Conservation (phyloP, 1,140 invertebrate species). For the Helicoverpa armigera region DNA sequence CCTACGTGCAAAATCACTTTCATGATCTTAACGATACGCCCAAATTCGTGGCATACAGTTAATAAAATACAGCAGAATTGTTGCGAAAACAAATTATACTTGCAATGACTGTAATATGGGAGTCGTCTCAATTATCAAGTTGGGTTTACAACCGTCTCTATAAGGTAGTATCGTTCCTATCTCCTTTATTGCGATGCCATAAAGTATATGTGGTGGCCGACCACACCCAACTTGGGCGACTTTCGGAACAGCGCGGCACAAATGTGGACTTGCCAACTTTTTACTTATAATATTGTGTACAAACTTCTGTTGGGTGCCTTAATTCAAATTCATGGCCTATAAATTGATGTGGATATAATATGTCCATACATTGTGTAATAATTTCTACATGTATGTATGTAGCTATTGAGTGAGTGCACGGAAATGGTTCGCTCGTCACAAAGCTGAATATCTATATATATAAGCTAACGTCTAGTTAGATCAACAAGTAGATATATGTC, state of each 20-base stretch:
- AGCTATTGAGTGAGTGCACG: slow-evolving; percentile 21
- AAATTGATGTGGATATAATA: not conserved
- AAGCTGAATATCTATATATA: slow-evolving; percentile 30
- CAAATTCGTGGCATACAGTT: slow-evolving; percentile 3
- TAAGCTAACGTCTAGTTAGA: slow-evolving; percentile 18
- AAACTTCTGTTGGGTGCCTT: not conserved
- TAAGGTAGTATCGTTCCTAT: slow-evolving; percentile 37
- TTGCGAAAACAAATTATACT: slow-evolving; percentile 39
- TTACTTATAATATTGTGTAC: slow-evolving; percentile 14
- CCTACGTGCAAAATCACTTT: slow-evolving; percentile 18
- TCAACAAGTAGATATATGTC: slow-evolving; percentile 38
- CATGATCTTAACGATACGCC: slow-evolving; percentile 13
- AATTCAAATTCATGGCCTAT: not conserved
- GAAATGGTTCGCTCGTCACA: slow-evolving; percentile 14
- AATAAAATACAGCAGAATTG: slow-evolving; percentile 16
- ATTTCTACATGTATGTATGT: not conserved
- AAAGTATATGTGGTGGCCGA: slow-evolving; percentile 36
- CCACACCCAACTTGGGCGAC: slow-evolving; percentile 28
- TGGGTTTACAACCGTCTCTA: slow-evolving; percentile 22
- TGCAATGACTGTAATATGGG: slow-evolving; percentile 37
- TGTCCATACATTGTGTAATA: not conserved
- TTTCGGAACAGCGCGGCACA: slow-evolving; percentile 19
- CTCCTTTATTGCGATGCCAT: slow-evolving; percentile 35
- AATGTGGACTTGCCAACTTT: slow-evolving; percentile 13
- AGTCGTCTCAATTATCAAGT: slow-evolving; percentile 41